phyloP scores from a whole-genome alignment of 1,140 invertebrate species.

The Lordiphosa stackelbergi region DNA sequence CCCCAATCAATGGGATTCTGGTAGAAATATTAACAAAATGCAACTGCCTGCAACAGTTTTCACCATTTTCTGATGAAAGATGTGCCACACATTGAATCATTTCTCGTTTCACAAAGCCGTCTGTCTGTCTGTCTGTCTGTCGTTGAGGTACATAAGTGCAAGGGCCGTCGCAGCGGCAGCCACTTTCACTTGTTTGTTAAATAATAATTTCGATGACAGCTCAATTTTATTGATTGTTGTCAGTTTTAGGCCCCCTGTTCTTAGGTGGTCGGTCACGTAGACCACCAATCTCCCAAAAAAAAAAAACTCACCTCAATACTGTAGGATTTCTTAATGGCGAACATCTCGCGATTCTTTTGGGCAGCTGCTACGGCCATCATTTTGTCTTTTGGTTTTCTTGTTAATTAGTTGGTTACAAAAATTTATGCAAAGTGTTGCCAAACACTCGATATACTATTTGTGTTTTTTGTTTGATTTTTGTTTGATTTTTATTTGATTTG shows the following conservation, averaged over 20 bases:
- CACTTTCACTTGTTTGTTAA: slow-evolving; percentile 74
- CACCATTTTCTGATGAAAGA: slow-evolving; percentile 52
- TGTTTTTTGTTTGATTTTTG: slow-evolving; percentile 23
- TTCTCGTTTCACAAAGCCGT: slow-evolving; percentile 19
- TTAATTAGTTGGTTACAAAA: slow-evolving; percentile 46
- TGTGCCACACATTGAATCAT: slow-evolving; percentile 65
- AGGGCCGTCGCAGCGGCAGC: slow-evolving; percentile 50
- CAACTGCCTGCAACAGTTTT: no score
- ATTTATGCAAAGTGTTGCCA: slow-evolving; percentile 61
- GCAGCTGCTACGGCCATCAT: slow-evolving; percentile 91
- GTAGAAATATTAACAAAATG: no score
- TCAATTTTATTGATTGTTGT: slow-evolving; percentile 14
- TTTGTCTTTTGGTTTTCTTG: slow-evolving; percentile 61
- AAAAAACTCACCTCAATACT: slow-evolving; percentile 96
- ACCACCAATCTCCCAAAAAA: no score
- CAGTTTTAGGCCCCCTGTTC: slow-evolving; percentile 22
- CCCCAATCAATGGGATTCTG: slow-evolving; percentile 13
- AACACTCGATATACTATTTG: slow-evolving; percentile 71
- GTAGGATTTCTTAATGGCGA: slow-evolving; percentile 97
- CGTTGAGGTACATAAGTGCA: slow-evolving; percentile 55
- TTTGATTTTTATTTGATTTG: slow-evolving; percentile 29
- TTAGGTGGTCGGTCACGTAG: slow-evolving; percentile 63
- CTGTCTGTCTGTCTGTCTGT: slow-evolving; percentile 31
- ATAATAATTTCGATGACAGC: slow-evolving; percentile 55
- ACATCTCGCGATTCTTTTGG: slow-evolving; percentile 94